Evolutionary conservation across 2,888 invertebrate genomes (phyloP).

Genomic region (Drosophila yooni): DNA sequence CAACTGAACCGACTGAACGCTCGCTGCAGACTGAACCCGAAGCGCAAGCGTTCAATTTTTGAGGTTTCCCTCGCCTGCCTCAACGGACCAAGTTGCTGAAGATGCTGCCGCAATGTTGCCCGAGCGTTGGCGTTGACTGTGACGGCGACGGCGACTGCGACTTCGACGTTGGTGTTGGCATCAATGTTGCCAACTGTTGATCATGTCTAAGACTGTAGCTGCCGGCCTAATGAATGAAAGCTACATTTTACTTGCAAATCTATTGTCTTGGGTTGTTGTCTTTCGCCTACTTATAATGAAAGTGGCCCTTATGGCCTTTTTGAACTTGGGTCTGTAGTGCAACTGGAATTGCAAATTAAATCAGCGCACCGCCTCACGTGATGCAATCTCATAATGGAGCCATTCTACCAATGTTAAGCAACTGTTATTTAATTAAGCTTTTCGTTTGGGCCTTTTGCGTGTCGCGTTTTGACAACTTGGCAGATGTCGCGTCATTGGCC

Average conservation of each 20-base stretch:
- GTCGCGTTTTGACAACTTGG: constrained; percentile 48
- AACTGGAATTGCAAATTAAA: constrained; percentile 51
- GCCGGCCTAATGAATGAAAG: constrained; percentile 72
- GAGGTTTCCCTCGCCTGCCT: constrained; percentile 66
- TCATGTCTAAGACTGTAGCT: constrained; percentile 45
- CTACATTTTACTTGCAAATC: constrained; percentile 30
- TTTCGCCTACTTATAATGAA: constrained; percentile 27
- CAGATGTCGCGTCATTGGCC: constrained; percentile 35
- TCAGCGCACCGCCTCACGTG: constrained; percentile 37
- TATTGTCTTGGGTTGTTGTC: constrained; percentile 18
- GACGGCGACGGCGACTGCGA: constrained; percentile 8
- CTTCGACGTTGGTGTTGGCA: constrained; percentile 37
- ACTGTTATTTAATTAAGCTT: constrained; percentile 53
- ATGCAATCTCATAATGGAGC: constrained; percentile 50
- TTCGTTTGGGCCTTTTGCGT: constrained; percentile 47
- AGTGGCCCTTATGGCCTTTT: constrained; percentile 61
- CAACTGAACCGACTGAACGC: constrained; percentile 80
- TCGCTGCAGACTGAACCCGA: constrained; percentile 80
- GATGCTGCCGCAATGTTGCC: constrained; percentile 68
- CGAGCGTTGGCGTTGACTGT: constrained; percentile 29
- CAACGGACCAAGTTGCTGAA: constrained; percentile 56
- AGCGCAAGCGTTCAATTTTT: constrained; percentile 53
- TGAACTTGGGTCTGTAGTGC: constrained; percentile 71
- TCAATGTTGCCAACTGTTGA: constrained; percentile 68
- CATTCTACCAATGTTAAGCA: constrained; percentile 48